Evolutionary conservation across 2,113 vertebrate species (phyloP), one percentile per base, ranked within the genome.

Genomic region (Anhinga rufa): DNA sequence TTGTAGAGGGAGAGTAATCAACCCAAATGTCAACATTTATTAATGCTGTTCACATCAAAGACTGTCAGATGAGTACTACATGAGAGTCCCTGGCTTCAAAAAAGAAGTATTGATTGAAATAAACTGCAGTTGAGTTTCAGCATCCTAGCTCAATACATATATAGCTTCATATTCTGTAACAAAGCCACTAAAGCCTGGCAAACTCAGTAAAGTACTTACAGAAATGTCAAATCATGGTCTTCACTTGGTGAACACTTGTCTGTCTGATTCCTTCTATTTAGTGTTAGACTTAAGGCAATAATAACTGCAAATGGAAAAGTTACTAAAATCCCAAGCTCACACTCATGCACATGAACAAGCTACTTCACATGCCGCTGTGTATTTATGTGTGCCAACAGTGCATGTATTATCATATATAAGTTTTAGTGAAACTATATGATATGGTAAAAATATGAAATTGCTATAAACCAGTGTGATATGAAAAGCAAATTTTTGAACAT

Each of bases 81-180:
- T 65, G 75, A 91, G 90, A 92, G 79, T 86, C 62, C 17, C 65
- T 88, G 76, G 54, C 90, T 95, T 95, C 68, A 90, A 70, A 85
- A 88, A 89, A 64, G 87, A 94, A 93, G 57, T 95, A 96, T 92
- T 71, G 95, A 97, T 97, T 95, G 90, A 95, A 97, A 97, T 95
- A 96, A 97, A 91, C 69, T 87, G 86, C 14, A 34, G 52, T 31
- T 89, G 94, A 97, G 64, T 86, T 97, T 94, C 74, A 94, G 20
- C 66, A n/a, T 94, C 88, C 66, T 85, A 12, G 48, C 82, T 97
- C 94, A 71, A 91, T 91, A 61, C 70, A 79, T 60, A 85, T 44
- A 90, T 48, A 86, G 93, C 81, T 95, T 86, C 79, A 40, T 85
- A 70, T 82, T 82, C 84, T 78, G 82, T 87, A 82, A 91, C 91